Percentiles rank a stretch among this genome's conserved stretches.
phyloP scores from a whole-genome alignment of 64 coral and sea anemone genomes.

The Exaiptasia diaphana region DNA sequence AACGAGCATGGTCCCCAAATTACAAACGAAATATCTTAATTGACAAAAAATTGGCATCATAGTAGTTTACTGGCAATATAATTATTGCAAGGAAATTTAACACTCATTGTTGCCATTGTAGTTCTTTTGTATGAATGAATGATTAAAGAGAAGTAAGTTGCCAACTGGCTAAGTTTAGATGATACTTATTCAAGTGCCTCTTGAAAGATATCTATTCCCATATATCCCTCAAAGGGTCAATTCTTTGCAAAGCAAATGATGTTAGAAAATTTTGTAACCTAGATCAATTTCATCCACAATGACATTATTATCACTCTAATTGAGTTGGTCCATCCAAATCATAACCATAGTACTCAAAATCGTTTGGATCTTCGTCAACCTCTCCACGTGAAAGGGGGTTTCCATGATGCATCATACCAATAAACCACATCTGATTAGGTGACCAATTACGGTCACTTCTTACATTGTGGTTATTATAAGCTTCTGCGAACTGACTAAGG shows the following conservation, averaged over 20 bases:
- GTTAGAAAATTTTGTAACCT: slow-evolving; percentile 28
- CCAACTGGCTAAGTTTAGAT: no score
- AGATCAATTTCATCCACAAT: slow-evolving; percentile 28
- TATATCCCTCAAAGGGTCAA: slow-evolving; percentile 26
- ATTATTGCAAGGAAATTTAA: no score
- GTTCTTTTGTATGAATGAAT: no score
- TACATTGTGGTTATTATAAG: slow-evolving; percentile 42
- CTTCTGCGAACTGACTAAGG: slow-evolving; percentile 27
- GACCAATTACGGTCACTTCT: slow-evolving; percentile 31
- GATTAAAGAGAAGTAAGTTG: no score
- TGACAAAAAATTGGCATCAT: no score
- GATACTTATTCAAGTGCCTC: background rate
- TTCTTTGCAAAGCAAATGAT: slow-evolving; percentile 16
- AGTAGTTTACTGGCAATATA: no score
- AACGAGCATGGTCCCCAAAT: no score
- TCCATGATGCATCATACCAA: slow-evolving; percentile 50
- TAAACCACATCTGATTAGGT: slow-evolving; percentile 52
- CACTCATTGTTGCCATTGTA: no score
- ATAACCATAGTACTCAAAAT: slow-evolving; percentile 36
- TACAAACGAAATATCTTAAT: no score
- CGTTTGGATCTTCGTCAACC: slow-evolving; percentile 47
- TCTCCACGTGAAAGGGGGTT: slow-evolving; percentile 34
- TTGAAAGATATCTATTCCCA: slow-evolving; percentile 51
- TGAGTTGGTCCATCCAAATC: slow-evolving; percentile 43
- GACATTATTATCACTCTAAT: slow-evolving; percentile 57